These are phyloP conservation scores for Thripadectes ignobilis DNA, from an alignment of 2,797 vertebrate genomes.

Conservation along the genomic window DNA sequence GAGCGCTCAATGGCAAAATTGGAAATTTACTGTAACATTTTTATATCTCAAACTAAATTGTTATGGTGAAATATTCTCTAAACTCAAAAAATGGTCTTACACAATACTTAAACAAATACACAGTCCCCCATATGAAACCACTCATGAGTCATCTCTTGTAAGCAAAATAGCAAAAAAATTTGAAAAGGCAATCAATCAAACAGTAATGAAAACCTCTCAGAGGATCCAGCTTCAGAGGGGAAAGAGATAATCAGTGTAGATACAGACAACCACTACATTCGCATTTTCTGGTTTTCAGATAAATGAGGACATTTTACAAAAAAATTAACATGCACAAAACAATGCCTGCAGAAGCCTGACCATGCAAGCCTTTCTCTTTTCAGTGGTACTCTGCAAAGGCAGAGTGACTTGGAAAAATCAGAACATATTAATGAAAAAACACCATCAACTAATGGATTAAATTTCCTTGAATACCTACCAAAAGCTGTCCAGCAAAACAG, in stretches of 20 bases:
- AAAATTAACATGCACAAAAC: not conserved
- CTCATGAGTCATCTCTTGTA: not conserved
- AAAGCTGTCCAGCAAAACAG: conserved; percentile 90
- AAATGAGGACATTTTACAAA: not conserved
- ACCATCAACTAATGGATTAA: not conserved
- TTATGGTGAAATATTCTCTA: not conserved
- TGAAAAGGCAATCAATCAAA: not conserved
- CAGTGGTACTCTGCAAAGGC: not conserved
- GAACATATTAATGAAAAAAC: not conserved
- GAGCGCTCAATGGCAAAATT: not conserved
- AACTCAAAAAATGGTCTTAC: not conserved
- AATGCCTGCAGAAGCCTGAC: not conserved
- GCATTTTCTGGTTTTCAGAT: not conserved
- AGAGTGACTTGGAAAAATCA: not conserved
- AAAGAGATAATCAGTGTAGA: not conserved
- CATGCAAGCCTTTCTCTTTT: not conserved
- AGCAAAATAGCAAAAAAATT: not conserved
- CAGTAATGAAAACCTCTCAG: not conserved
- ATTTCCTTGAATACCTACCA: conserved; percentile 81
- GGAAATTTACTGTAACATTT: not conserved
- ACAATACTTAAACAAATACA: not conserved
- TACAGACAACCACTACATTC: not conserved
- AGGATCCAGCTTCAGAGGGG: not conserved
- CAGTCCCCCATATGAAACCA: not conserved
- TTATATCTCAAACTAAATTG: not conserved